Percentiles rank a stretch among this genome's conserved stretches.
These are phyloP conservation scores for Drosophila infuscata DNA, from an alignment of 2,888 invertebrate species.

Conservation along the genomic window DNA sequence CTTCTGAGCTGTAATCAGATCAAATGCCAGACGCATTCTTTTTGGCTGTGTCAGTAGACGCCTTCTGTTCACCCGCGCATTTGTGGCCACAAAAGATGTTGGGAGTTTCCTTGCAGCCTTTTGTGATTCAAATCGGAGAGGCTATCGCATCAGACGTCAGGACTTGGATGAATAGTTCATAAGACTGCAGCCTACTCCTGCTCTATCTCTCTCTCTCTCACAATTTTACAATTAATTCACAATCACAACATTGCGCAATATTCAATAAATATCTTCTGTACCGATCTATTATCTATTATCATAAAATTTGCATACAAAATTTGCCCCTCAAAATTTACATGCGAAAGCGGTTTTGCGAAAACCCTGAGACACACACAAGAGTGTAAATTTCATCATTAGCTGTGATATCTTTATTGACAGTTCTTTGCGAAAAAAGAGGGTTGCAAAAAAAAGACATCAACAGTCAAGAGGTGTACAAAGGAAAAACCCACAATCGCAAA, in stretches of 20 bases:
- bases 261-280: slow-evolving; percentile 5
- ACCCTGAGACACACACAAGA: slow-evolving; percentile 32
- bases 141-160: slow-evolving; percentile 40
- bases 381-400: slow-evolving; percentile 75
- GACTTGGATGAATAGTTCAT: slow-evolving; percentile 2
- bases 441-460: slow-evolving; percentile 34
- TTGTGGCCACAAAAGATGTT: slow-evolving; percentile 65
- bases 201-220: not conserved
- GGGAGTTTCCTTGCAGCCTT: slow-evolving; percentile 22
- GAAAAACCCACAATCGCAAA: slow-evolving; percentile 64
- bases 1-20: slow-evolving; percentile 35
- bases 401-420: slow-evolving; percentile 53
- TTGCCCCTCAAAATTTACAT: slow-evolving; percentile 34
- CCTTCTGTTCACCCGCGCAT: slow-evolving; percentile 60
- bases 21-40: slow-evolving; percentile 56
- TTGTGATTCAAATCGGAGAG: slow-evolving; percentile 46
- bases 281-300: too few species aligned
- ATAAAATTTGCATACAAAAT: slow-evolving; percentile 48
- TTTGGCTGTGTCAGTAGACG: slow-evolving; percentile 35
- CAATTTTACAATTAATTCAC: slow-evolving; percentile 46
- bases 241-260: slow-evolving; percentile 48
- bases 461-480: slow-evolving; percentile 66
- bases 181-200: slow-evolving; percentile 27
- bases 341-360: slow-evolving; percentile 44
- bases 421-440: slow-evolving; percentile 40